phyloP scores from a whole-genome alignment of 1,140 invertebrate species.

The Leptinotarsa undecemlineata region DNA sequence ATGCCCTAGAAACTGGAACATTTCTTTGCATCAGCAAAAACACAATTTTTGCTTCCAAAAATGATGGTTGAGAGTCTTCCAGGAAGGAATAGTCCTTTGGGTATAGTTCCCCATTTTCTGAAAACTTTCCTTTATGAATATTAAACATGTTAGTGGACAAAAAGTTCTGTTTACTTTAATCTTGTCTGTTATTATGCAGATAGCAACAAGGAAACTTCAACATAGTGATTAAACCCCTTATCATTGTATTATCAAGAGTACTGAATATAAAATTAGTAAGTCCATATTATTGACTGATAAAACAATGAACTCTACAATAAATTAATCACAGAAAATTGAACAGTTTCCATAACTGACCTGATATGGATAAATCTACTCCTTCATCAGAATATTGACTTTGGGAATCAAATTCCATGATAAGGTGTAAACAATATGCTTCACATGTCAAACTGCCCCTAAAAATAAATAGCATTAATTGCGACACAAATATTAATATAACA shows the following conservation, averaged over 20 bases:
- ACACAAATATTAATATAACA: background rate
- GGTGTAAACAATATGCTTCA: slow-evolving; percentile 20
- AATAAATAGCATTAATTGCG: slow-evolving; percentile 1
- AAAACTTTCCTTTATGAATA: background rate
- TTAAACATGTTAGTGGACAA: background rate
- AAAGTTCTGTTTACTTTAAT: background rate
- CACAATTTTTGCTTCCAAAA: slow-evolving; percentile 68
- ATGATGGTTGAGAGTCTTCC: slow-evolving; percentile 46
- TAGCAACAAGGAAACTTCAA: background rate
- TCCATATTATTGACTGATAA: background rate
- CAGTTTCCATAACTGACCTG: slow-evolving; percentile 37
- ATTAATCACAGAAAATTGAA: background rate
- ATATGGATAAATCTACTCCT: slow-evolving; percentile 46
- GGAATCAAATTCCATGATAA: slow-evolving; percentile 49
- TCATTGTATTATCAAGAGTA: background rate
- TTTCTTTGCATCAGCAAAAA: slow-evolving; percentile 75
- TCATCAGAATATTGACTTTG: slow-evolving; percentile 49
- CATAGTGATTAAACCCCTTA: background rate
- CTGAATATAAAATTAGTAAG: background rate
- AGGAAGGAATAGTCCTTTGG: slow-evolving; percentile 39
- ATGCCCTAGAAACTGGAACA: slow-evolving; percentile 75
- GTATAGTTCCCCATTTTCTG: slow-evolving; percentile 42
- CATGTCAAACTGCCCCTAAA: slow-evolving; percentile 22
- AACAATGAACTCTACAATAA: background rate
- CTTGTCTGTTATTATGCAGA: slow-evolving; percentile 6